Evolutionary conservation across 2,113 vertebrate genomes (phyloP).

Genomic region (Dromaius novaehollandiae): DNA sequence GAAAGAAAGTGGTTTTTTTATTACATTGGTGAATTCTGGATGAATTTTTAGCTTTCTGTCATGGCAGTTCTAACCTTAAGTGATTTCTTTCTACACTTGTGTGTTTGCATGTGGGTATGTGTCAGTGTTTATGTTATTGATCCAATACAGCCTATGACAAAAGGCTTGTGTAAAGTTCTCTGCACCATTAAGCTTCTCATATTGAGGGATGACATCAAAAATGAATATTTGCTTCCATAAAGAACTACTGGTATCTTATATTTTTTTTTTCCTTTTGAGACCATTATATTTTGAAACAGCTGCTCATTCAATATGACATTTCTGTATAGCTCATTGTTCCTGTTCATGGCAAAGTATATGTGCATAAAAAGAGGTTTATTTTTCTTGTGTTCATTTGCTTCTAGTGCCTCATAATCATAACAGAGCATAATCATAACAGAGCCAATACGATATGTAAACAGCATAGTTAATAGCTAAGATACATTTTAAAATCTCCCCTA

Average conservation of each 20-base stretch:
- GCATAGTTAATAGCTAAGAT: not conserved
- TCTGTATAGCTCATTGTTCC: not conserved
- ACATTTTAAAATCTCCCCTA: not conserved
- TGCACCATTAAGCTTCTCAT: constrained; percentile 1
- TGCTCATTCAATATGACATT: not conserved
- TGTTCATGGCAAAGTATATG: not conserved
- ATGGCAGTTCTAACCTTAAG: not conserved
- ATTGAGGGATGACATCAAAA: not conserved
- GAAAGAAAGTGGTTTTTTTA: not conserved
- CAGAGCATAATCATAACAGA: not conserved
- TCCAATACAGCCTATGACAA: not conserved
- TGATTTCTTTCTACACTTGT: not conserved
- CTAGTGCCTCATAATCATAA: not conserved
- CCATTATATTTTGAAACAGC: not conserved
- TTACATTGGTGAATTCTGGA: not conserved
- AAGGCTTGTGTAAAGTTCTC: not conserved
- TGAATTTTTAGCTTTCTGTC: not conserved
- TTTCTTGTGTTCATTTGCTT: not conserved
- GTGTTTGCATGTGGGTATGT: not conserved
- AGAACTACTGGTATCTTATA: not conserved
- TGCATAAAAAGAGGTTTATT: not conserved
- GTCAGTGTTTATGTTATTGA: not conserved
- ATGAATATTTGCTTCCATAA: not conserved
- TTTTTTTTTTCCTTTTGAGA: not conserved
- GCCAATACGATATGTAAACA: not conserved